A percentile compares a stretch with the other conserved stretches of the same genome.
Evolutionary conservation across 2,888 invertebrate genomes (phyloP).

Genomic region (Tetragnatha montana): DNA sequence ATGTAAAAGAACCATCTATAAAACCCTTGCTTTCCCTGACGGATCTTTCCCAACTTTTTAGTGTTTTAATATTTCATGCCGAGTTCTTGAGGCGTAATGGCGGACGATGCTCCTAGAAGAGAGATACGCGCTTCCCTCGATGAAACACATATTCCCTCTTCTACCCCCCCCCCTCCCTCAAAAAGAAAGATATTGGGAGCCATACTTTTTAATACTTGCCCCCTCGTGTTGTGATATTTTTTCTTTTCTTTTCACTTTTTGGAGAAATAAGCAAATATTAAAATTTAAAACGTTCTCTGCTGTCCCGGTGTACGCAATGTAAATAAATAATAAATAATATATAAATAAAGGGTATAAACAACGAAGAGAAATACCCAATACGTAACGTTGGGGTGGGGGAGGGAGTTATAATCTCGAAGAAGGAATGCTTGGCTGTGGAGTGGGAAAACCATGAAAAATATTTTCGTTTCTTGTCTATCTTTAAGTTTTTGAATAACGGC

Average conservation of each 20-base stretch:
- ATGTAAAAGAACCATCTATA: slow-evolving; percentile 45
- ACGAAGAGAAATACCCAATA: slow-evolving; percentile 48
- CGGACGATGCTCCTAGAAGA: background rate
- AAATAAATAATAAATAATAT: slow-evolving; percentile 42
- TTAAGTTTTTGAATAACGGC: slow-evolving; percentile 66
- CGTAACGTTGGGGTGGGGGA: slow-evolving; percentile 15
- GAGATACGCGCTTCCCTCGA: slow-evolving; percentile 32
- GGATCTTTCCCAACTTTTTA: slow-evolving; percentile 52
- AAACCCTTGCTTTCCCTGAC: slow-evolving; percentile 14
- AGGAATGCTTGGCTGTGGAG: slow-evolving; percentile 42
- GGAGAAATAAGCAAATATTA: slow-evolving; percentile 62
- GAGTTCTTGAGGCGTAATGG: slow-evolving; percentile 34
- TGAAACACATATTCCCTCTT: slow-evolving; percentile 26
- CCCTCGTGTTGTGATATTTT: background rate
- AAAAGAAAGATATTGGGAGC: slow-evolving; percentile 30
- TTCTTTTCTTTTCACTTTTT: background rate
- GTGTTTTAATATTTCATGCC: slow-evolving; percentile 63
- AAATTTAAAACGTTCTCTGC: slow-evolving; percentile 59
- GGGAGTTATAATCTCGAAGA: slow-evolving; percentile 46
- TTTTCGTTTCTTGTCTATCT: slow-evolving; percentile 60
- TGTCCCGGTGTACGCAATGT: background rate
- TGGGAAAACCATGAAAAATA: slow-evolving; percentile 59
- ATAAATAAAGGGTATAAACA: slow-evolving; percentile 64
- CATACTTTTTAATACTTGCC: slow-evolving; percentile 49
- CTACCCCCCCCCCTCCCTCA: background rate